Conservation (phyloP, 2,888 invertebrate genomes). For the Micropterix aruncella region DNA sequence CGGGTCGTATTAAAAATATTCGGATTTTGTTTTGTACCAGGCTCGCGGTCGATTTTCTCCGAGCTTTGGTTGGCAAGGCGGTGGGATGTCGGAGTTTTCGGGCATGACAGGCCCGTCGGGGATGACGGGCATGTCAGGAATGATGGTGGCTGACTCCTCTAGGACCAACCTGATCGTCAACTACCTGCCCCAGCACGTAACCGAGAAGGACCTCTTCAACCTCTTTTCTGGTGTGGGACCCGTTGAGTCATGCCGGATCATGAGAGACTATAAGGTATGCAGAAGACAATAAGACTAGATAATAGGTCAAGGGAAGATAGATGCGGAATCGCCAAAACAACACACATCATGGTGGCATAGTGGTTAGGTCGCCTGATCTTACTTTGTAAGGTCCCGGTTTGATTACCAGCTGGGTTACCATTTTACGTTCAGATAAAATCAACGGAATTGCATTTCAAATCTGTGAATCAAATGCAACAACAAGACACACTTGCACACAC, state of each 20-base stretch:
- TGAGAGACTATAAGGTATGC: constrained; percentile 79
- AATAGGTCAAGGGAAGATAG: too few species aligned
- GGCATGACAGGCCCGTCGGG: constrained; percentile 30
- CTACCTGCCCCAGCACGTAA: constrained; percentile 88
- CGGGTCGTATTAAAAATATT: too few species aligned
- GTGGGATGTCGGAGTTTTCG: constrained; percentile 35
- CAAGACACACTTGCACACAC: too few species aligned
- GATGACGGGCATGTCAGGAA: constrained; percentile 28
- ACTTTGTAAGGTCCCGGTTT: too few species aligned
- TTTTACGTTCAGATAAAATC: too few species aligned
- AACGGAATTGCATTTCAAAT: too few species aligned
- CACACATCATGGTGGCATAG: too few species aligned
- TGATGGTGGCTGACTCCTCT: constrained; percentile 29
- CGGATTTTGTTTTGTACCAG: not conserved
- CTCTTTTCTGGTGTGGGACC: constrained; percentile 83
- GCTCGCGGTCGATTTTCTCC: not conserved
- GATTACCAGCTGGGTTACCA: too few species aligned
- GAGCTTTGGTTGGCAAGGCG: constrained; percentile 15
- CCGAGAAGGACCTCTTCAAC: constrained; percentile 78
- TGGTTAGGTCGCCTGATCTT: too few species aligned
- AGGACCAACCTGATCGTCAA: constrained; percentile 87
- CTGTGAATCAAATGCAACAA: too few species aligned
- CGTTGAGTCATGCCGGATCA: constrained; percentile 80
- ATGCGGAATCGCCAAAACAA: too few species aligned
- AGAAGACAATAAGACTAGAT: too few species aligned